These are phyloP conservation scores for Polydesmus complanatus DNA, from an alignment of 2,888 invertebrate genomes.

Conservation along the genomic window DNA sequence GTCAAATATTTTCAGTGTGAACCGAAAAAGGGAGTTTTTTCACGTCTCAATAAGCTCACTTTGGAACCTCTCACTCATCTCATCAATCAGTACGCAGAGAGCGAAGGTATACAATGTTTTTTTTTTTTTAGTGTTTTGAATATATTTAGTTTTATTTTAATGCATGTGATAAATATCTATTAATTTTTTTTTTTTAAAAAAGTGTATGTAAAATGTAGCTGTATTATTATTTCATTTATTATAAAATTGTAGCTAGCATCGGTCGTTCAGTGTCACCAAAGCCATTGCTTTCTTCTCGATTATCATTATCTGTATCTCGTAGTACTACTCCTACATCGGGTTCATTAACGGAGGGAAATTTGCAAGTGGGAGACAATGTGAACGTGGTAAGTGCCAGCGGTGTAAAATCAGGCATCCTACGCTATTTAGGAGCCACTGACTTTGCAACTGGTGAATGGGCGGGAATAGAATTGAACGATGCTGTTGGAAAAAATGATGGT, in stretches of 20 bases:
- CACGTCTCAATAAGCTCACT: slow-evolving; percentile 67
- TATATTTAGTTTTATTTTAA: too few species aligned
- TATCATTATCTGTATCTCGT: slow-evolving; percentile 67
- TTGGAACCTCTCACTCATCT: slow-evolving; percentile 43
- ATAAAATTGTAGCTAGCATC: too few species aligned
- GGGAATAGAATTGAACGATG: slow-evolving; percentile 86
- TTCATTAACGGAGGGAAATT: slow-evolving; percentile 22
- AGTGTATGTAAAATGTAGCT: too few species aligned
- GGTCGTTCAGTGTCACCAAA: slow-evolving; percentile 14
- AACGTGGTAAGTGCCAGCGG: slow-evolving; percentile 70
- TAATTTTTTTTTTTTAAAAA: too few species aligned
- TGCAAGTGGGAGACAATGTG: slow-evolving; percentile 77
- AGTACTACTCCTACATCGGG: slow-evolving; percentile 39
- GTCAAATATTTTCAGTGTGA: slow-evolving; percentile 87
- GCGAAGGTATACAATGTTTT: too few species aligned
- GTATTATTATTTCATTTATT: too few species aligned
- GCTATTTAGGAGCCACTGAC: slow-evolving; percentile 73
- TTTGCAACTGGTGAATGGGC: slow-evolving; percentile 92
- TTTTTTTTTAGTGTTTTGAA: too few species aligned
- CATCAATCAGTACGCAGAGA: too few species aligned
- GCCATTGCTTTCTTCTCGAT: slow-evolving; percentile 25
- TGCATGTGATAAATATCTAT: too few species aligned
- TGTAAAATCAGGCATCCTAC: slow-evolving; percentile 72
- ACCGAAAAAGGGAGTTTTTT: slow-evolving; percentile 84
- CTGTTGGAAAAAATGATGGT: slow-evolving; percentile 91